phyloP scores from a whole-genome alignment of 2,888 invertebrate genomes.

The Bombylius discolor region DNA sequence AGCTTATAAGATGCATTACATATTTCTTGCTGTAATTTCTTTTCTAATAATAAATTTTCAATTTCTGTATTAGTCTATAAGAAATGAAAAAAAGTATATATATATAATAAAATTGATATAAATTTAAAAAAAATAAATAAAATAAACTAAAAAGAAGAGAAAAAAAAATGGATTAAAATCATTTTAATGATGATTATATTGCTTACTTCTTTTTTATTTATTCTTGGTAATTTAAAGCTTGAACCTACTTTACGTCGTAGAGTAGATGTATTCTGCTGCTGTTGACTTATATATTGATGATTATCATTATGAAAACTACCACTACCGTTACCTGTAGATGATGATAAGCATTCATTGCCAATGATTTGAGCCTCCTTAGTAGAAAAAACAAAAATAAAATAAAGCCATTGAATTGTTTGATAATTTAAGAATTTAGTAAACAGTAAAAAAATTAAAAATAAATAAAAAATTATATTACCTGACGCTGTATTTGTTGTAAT shows the following conservation, averaged over 20 bases:
- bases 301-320: constrained; percentile 11
- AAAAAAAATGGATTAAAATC: no score
- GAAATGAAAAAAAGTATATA: neutral
- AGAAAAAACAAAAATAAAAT: neutral
- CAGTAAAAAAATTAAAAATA: neutral
- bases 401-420: no score
- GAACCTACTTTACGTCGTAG: constrained; percentile 25
- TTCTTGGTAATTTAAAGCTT: constrained; percentile 16
- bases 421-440: neutral
- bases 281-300: neutral
- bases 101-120: no score
- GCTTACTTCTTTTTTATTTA: constrained; percentile 6
- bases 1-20: constrained; percentile 13
- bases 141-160: no score
- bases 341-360: constrained; percentile 18
- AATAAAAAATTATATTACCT: constrained; percentile 9
- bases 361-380: constrained; percentile 28
- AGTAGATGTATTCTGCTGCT: neutral
- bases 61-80: constrained; percentile 8
- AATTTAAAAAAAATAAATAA: no score
- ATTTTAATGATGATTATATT: neutral
- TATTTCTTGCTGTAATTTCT: constrained; percentile 15
- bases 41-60: constrained; percentile 14
- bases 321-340: constrained; percentile 2
- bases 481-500: constrained; percentile 33